These are phyloP conservation scores for Congeria kusceri DNA, from an alignment of 2,888 invertebrate genomes.

Conservation along the genomic window DNA sequence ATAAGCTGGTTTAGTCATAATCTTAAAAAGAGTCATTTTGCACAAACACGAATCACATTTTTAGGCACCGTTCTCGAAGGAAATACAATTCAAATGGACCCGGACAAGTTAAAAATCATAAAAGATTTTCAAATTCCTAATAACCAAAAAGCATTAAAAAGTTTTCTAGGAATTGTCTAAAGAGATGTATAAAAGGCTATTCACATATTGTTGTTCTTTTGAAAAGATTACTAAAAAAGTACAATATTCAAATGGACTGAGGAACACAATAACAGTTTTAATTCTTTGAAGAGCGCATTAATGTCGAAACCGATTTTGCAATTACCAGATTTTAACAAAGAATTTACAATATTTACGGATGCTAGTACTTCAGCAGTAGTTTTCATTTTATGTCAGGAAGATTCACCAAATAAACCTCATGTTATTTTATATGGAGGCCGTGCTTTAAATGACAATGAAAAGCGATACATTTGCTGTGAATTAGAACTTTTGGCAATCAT, in stretches of 20 bases:
- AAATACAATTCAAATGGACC: neutral
- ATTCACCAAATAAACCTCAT: neutral
- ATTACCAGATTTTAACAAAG: too few relatives aligned
- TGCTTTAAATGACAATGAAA: neutral
- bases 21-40: neutral
- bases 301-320: too few relatives aligned
- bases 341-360: neutral
- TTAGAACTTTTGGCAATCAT: too few relatives aligned
- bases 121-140: neutral
- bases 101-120: neutral
- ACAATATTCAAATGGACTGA: neutral
- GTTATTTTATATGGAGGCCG: neutral
- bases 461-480: neutral
- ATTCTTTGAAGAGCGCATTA: neutral
- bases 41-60: neutral
- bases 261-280: neutral
- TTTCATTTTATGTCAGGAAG: neutral
- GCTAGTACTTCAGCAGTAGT: neutral
- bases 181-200: neutral
- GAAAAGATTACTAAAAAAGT: neutral
- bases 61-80: neutral
- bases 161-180: neutral
- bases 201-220: neutral
- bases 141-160: too few relatives aligned
- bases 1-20: neutral